phyloP scores from a whole-genome alignment of 2,113 vertebrate genomes.

The Tretioscincus oriximinensis region DNA sequence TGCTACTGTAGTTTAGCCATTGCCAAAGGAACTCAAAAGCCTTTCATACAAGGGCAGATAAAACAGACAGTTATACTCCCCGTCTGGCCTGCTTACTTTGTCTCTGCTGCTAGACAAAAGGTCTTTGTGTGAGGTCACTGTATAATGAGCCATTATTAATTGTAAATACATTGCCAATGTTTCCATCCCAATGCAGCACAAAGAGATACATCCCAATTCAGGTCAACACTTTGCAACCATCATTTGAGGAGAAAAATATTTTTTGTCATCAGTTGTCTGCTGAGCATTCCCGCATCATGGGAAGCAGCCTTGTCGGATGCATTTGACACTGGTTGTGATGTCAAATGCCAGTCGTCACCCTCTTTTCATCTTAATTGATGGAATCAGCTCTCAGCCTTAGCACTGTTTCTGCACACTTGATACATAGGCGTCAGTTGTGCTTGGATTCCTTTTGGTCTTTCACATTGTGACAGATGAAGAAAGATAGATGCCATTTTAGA shows the following conservation, averaged over 20 bases:
- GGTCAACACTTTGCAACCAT: conserved; percentile 74
- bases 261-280: conserved; percentile 64
- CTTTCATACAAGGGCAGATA: conserved; percentile 62
- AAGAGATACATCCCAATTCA: conserved; percentile 74
- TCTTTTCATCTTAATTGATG: conserved; percentile 38
- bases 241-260: conserved; percentile 70
- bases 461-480: conserved; percentile 11
- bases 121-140: conserved; percentile 69
- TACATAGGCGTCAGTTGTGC: neutral
- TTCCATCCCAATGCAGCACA: conserved; percentile 77
- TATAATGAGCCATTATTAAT: conserved; percentile 77
- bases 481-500: neutral
- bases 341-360: conserved; percentile 26
- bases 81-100: conserved; percentile 70
- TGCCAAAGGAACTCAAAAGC: conserved; percentile 60
- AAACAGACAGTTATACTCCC: conserved; percentile 62
- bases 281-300: conserved; percentile 38
- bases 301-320: conserved; percentile 50
- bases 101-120: conserved; percentile 77
- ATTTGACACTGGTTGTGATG: conserved; percentile 46
- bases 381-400: conserved; percentile 34
- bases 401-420: neutral
- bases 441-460: conserved; percentile 15
- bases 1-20: conserved; percentile 42
- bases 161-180: conserved; percentile 76